Conservation (phyloP, 2,113 vertebrate genomes). For the Chloropsis hardwickii region DNA sequence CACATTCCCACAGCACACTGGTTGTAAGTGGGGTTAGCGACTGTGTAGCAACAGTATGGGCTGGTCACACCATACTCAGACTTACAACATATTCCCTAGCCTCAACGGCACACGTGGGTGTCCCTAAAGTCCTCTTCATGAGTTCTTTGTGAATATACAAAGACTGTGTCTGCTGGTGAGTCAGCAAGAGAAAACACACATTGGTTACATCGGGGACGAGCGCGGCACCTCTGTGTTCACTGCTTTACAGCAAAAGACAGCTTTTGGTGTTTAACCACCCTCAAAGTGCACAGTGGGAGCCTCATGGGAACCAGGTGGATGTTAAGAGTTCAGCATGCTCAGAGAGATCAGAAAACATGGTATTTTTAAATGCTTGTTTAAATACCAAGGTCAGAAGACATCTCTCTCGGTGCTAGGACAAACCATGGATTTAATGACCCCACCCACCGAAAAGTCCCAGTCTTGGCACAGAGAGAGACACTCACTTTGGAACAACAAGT, state of each 20-base stretch:
- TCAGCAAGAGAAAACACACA: conserved; percentile 82
- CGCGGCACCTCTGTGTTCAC: background rate
- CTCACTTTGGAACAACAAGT: background rate
- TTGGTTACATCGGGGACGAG: conserved; percentile 61
- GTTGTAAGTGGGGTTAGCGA: conserved; percentile 76
- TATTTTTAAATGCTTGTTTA: background rate
- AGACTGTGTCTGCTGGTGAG: conserved; percentile 87
- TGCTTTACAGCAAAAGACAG: conserved; percentile 44
- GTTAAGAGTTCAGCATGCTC: background rate
- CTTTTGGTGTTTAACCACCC: background rate
- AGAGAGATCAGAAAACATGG: background rate
- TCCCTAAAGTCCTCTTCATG: conserved; percentile 97
- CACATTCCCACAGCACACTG: conserved; percentile 22
- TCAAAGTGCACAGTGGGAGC: background rate
- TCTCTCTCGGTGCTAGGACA: background rate
- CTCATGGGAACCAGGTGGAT: background rate
- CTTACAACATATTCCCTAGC: conserved; percentile 98
- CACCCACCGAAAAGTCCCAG: background rate
- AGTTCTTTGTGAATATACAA: conserved; percentile 93
- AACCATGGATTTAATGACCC: background rate
- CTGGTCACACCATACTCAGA: conserved; percentile 67
- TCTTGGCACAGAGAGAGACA: background rate
- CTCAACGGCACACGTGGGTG: conserved; percentile 92
- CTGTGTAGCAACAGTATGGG: conserved; percentile 65
- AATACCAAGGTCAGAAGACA: background rate